A percentile compares a stretch with the other conserved stretches of the same genome.
These are phyloP conservation scores for Drosophila pegasa DNA, from an alignment of 2,888 invertebrate genomes.

Conservation along the genomic window DNA sequence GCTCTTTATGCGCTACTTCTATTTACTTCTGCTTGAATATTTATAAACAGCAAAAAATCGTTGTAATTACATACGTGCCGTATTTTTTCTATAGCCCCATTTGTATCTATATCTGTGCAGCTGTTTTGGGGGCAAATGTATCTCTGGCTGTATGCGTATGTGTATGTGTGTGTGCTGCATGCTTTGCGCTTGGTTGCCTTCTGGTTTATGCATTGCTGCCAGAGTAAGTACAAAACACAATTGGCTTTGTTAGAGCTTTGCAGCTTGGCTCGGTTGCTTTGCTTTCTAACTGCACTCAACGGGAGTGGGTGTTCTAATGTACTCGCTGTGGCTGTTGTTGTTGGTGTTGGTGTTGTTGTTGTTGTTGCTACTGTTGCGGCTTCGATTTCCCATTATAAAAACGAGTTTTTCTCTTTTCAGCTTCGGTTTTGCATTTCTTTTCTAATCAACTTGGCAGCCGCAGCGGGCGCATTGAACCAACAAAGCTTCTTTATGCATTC, in stretches of 20 bases:
- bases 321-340: neutral
- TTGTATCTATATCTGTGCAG: constrained; percentile 24
- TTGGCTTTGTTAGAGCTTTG: constrained; percentile 24
- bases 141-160: constrained; percentile 31
- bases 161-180: constrained; percentile 36
- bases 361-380: constrained; percentile 34
- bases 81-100: constrained; percentile 7
- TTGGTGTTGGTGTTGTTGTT: neutral
- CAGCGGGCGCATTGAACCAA: constrained; percentile 64
- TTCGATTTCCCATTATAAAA: constrained; percentile 69
- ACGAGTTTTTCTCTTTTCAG: constrained; percentile 50
- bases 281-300: constrained; percentile 56
- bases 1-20: constrained; percentile 36
- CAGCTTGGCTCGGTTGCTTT: constrained; percentile 31
- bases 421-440: constrained; percentile 49
- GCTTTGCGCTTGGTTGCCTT: constrained; percentile 67
- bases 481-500: constrained; percentile 64
- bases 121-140: constrained; percentile 36
- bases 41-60: constrained; percentile 64
- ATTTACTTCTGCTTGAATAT: constrained; percentile 58
- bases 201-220: constrained; percentile 36
- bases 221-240: constrained; percentile 34
- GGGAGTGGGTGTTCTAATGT: constrained; percentile 23
- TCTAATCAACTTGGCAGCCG: constrained; percentile 62
- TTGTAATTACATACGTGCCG: constrained; percentile 62